Conservation (phyloP, 2,113 vertebrate species). For the Lontra canadensis region DNA sequence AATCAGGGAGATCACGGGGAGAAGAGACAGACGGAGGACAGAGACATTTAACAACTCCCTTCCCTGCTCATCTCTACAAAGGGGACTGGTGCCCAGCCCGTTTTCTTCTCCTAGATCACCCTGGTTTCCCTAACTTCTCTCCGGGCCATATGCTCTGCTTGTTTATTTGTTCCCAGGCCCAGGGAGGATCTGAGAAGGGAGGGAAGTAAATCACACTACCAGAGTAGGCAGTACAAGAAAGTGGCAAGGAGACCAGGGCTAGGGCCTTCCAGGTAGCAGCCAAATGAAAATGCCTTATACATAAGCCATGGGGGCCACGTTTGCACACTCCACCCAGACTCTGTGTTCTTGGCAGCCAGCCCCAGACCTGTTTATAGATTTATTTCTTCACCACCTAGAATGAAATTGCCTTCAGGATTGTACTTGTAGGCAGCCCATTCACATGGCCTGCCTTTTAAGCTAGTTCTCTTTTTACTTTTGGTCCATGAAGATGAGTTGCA, state of each 20-base stretch:
- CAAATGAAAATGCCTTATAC: constrained; percentile 69
- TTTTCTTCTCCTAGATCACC: fast-evolving
- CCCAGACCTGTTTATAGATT: not conserved
- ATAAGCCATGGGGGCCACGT: constrained; percentile 38
- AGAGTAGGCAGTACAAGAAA: constrained; percentile 29
- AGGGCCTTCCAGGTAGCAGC: constrained; percentile 20
- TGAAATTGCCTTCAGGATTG: not conserved
- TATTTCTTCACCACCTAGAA: constrained; percentile 23
- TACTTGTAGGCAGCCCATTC: not conserved
- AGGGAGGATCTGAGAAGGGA: constrained; percentile 36
- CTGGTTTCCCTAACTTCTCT: not conserved
- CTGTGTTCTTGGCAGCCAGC: not conserved
- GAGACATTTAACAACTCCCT: not conserved
- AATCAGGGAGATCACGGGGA: not conserved
- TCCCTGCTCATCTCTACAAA: not conserved
- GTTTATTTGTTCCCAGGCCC: constrained; percentile 44
- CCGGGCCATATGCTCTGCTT: not conserved
- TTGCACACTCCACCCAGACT: constrained; percentile 52
- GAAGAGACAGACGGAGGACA: not conserved
- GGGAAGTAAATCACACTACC: constrained; percentile 67
- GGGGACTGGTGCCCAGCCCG: not conserved
- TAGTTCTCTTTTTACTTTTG: not conserved
- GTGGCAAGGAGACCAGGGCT: constrained; percentile 39
- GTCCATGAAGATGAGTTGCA: not conserved
- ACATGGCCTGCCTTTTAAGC: not conserved